These are phyloP conservation scores for Orchesella flavescens DNA, from an alignment of 2,888 invertebrate genomes.

Conservation along the genomic window DNA sequence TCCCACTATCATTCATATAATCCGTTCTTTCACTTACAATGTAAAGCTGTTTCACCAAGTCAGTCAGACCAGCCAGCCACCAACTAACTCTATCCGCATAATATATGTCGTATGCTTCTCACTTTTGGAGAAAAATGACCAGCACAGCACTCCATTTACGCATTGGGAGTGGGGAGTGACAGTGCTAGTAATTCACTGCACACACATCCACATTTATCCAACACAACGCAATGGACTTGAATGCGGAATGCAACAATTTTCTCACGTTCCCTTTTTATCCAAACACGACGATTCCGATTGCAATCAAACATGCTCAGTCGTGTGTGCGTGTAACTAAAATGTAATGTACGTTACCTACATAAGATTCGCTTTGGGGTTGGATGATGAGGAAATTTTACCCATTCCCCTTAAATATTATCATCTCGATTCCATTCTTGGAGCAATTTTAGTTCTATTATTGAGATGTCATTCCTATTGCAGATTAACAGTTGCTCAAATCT, in stretches of 20 bases:
- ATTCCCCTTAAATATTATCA: slow-evolving; percentile 15
- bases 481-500: slow-evolving; percentile 16
- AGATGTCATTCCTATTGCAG: slow-evolving; percentile 15
- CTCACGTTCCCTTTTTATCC: not conserved
- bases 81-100: not conserved
- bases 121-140: not conserved
- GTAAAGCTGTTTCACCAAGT: not conserved
- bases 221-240: not conserved
- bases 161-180: not conserved
- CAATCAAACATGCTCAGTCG: too few species aligned
- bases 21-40: slow-evolving; percentile 23
- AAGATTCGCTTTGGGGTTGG: slow-evolving; percentile 1
- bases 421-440: not conserved
- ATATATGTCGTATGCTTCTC: not conserved
- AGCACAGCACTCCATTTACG: slow-evolving; percentile 8
- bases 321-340: too few species aligned
- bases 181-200: not conserved
- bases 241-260: slow-evolving; percentile 25
- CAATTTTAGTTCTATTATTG: not conserved
- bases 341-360: not conserved
- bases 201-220: too few species aligned
- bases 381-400: not conserved
- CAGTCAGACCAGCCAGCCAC: not conserved
- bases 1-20: slow-evolving; percentile 48
- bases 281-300: too few species aligned